Evolutionary conservation across 2,888 invertebrate genomes (phyloP), one percentile per base, ranked within the genome.

Genomic region (Diarsia rubi): DNA sequence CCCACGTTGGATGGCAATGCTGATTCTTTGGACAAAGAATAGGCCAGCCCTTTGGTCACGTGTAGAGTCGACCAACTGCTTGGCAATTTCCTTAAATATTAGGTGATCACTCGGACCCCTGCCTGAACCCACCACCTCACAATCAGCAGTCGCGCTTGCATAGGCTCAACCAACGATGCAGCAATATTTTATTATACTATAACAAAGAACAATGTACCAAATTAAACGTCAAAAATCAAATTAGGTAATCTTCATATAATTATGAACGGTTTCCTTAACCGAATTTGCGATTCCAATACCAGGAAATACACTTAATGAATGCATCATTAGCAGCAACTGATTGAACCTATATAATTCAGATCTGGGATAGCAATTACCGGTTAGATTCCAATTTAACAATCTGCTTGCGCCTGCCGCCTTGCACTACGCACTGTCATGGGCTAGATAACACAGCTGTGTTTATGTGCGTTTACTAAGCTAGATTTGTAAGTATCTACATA

Each of bases 381-480:
- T 75, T 78, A 60, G 54, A 70, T 73, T 77, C 66, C 68, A 79
- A 83, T 79, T 70, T 72, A 79, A 76, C 76, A 70, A 72, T 74
- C 60, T 73, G 31, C 44, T 63, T 49, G 69, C 59, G 62, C 57
- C n/a, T 42, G 42, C 66, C 59, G 59, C 57, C n/a, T 42, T 42
- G 42, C 31, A 14, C 12, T 63, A 47, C 47, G 42, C 37, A n/a
- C 12, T 52, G n/a, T n/a, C 1, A 44, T n/a, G 45, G 21, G 16
- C 37, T 54, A 42, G n/a, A n/a, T 42, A 67, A 65, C 42, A 62
- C 47, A 42, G 21, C 19, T 68, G 59, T 24, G 19, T 49, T 45
- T 49, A 21, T 52, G 47, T 37, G 8, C 44, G 16, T 24, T 44
- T 44, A 57, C 8, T 60, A 19, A 45, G 16, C 27, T 59, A 37